phyloP scores from a whole-genome alignment of 2,113 vertebrate genomes.

The Felis chaus region DNA sequence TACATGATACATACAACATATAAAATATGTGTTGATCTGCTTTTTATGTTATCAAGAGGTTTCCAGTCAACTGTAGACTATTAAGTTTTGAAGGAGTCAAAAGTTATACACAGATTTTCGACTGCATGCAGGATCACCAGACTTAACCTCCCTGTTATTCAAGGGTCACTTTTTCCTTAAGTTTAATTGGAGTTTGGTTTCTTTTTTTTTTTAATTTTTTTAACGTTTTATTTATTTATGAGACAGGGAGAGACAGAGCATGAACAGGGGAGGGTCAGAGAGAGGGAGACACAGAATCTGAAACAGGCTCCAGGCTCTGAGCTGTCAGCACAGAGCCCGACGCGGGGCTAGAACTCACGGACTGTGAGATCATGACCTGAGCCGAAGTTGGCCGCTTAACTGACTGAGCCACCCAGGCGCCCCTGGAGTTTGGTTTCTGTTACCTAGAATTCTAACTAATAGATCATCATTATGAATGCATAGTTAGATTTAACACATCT shows the following conservation, averaged over 20 bases:
- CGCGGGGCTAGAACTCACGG: too few species aligned
- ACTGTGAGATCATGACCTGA: too few species aligned
- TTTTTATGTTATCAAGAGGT: not conserved
- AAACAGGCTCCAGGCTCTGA: too few species aligned
- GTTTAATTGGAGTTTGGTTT: not conserved
- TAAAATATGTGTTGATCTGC: not conserved
- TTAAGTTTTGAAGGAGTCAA: not conserved
- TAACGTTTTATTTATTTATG: too few species aligned
- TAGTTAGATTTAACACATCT: not conserved
- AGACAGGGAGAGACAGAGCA: too few species aligned
- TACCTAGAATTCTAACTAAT: not conserved
- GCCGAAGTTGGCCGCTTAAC: too few species aligned
- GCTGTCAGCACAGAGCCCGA: too few species aligned
- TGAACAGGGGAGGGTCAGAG: too few species aligned
- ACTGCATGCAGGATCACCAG: not conserved
- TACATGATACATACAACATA: not conserved
- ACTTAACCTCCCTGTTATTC: not conserved
- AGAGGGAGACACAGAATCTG: too few species aligned
- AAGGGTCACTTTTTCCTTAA: not conserved
- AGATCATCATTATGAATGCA: not conserved
- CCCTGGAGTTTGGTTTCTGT: not conserved
- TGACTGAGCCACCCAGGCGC: too few species aligned
- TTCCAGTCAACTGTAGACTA: not conserved
- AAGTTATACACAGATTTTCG: not conserved
- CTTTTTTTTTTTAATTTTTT: not conserved